These are phyloP conservation scores for Epizoanthus ramosus DNA, from an alignment of 92 coral and sea anemone species.

Conservation along the genomic window DNA sequence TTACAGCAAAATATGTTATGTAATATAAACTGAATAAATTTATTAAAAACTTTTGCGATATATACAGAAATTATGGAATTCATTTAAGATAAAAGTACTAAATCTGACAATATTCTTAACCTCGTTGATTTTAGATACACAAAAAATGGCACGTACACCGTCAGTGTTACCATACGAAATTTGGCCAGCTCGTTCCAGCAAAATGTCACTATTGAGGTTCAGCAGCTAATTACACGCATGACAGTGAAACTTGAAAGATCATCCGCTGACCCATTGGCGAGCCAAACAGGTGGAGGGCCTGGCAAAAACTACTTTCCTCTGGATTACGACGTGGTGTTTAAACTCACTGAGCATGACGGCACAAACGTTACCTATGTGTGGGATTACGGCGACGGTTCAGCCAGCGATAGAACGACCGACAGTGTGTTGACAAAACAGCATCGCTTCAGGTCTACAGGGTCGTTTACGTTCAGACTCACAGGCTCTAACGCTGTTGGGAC, in stretches of 20 bases:
- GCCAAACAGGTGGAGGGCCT: slow-evolving; percentile 58
- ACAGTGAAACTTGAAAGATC: slow-evolving; percentile 21
- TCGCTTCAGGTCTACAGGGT: slow-evolving; percentile 43
- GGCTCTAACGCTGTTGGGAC: slow-evolving; percentile 52
- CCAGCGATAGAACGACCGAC: slow-evolving; percentile 18
- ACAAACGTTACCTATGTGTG: slow-evolving; percentile 45
- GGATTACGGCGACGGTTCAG: slow-evolving; percentile 58
- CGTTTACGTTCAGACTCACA: slow-evolving; percentile 38
- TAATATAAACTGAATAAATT: no score
- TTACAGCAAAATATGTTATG: no score
- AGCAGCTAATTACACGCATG: slow-evolving; percentile 36
- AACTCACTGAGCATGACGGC: slow-evolving; percentile 48
- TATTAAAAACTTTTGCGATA: no score
- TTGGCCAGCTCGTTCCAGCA: slow-evolving; percentile 27
- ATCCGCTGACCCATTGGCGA: slow-evolving; percentile 16
- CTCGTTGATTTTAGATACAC: slow-evolving; percentile 28
- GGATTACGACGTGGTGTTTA: slow-evolving; percentile 55
- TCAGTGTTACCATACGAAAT: slow-evolving; percentile 31
- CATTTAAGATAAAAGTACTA: no score
- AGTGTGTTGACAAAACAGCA: slow-evolving; percentile 38
- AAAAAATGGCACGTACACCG: slow-evolving; percentile 18
- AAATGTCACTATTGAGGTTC: slow-evolving; percentile 16
- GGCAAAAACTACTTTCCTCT: slow-evolving; percentile 48
- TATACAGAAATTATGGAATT: no score
- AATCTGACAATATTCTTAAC: neutral